Conservation (phyloP, 1,140 invertebrate genomes). For the Drosophila pandora region DNA sequence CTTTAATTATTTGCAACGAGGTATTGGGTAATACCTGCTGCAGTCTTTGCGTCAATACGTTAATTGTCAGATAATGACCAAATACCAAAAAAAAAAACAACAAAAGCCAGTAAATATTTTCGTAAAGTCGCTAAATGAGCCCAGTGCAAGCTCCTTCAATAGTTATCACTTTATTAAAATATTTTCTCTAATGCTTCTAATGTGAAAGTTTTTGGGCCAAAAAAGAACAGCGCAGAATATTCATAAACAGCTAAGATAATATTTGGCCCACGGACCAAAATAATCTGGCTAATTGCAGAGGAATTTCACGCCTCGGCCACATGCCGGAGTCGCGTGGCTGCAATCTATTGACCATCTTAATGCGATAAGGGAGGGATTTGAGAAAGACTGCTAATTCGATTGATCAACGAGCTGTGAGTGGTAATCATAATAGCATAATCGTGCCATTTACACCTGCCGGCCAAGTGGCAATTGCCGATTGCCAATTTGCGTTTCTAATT, state of each 20-base stretch:
- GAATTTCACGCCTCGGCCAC: constrained; percentile 46
- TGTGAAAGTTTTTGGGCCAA: no score
- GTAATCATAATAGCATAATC: constrained; percentile 40
- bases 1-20: background rate
- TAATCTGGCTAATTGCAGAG: constrained; percentile 17
- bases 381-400: constrained; percentile 66
- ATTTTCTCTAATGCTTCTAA: background rate
- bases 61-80: constrained; percentile 33
- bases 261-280: background rate
- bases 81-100: constrained; percentile 8
- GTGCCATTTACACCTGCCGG: constrained; percentile 68
- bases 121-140: constrained; percentile 6
- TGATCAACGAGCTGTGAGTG: constrained; percentile 49
- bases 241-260: background rate
- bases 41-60: constrained; percentile 32
- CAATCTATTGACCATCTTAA: constrained; percentile 16
- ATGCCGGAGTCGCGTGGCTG: constrained; percentile 51
- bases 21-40: background rate
- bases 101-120: constrained; percentile 13
- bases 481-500: constrained; percentile 75
- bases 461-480: constrained; percentile 67
- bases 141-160: background rate
- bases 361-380: constrained; percentile 45
- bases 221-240: background rate
- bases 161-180: constrained; percentile 3